Evolutionary conservation across 2,797 vertebrate genomes (phyloP).

Genomic region (Heliangelus exortis): DNA sequence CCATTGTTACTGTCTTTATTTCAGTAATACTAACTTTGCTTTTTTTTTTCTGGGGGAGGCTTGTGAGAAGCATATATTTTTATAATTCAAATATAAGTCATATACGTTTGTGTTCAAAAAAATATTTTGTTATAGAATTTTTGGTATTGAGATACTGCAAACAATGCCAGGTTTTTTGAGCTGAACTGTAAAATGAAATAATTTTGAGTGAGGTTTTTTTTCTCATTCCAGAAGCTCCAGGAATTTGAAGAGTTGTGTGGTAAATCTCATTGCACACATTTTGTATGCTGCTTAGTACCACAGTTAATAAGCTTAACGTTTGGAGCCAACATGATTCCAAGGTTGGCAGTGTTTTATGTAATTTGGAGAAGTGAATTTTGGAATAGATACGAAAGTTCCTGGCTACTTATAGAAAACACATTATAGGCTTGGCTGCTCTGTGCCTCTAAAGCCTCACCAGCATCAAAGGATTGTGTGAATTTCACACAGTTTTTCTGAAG

Average conservation of each 20-base stretch:
- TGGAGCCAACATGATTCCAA: neutral
- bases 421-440: neutral
- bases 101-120: neutral
- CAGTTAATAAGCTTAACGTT: neutral
- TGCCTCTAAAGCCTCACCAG: neutral
- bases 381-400: neutral
- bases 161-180: neutral
- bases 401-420: neutral
- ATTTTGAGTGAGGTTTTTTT: neutral
- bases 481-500: neutral
- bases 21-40: neutral
- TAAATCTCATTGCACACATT: neutral
- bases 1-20: neutral
- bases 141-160: neutral
- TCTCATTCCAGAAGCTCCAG: neutral
- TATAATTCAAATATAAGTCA: accelerated
- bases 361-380: constrained; percentile 1
- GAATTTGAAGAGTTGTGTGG: neutral
- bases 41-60: neutral
- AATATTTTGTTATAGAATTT: neutral
- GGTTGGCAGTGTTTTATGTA: neutral
- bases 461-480: neutral
- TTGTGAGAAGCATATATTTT: neutral
- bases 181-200: neutral
- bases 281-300: neutral